Base-by-base conservation (phyloP, 2,888 invertebrate genomes). In the Eurytoma californica region DNA sequence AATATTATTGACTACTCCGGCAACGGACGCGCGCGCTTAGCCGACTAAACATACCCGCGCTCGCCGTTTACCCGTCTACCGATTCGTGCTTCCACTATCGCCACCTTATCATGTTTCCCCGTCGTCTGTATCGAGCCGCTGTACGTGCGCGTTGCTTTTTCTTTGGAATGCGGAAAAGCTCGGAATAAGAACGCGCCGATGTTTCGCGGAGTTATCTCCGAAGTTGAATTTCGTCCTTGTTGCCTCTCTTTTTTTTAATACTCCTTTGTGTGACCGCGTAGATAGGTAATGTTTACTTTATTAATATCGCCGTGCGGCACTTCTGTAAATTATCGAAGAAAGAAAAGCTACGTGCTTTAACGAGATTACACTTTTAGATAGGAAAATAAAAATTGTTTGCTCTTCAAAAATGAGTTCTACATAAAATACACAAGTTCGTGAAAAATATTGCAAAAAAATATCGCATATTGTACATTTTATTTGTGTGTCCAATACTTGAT, bases 1-100 rank as follows among this genome's bases (percentile, higher is more conserved):
- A 72, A 72, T 72, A 72, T 51, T 72, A 72, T 72, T 72, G 72
- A 51, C 65, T 39, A 65, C 63, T 72, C 65, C 20, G 65, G 24
- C n/a, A 18, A 2, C 18, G 16, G 7, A 9, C 16, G 14, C 14
- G 49, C 5, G 4, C 7, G 4, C 18, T 55, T 14, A 55, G 24
- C 28, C 16, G 72, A 72, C 63, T 14, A 72, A 65, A 72, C 65
- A 72, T 72, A 55, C 20, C 65, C 14, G 39, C 55, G 30, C 39
- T 5, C 53, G 20, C 4, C 47, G 66, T 55, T 30, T 68, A 68
- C n/a, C 18, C 20, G 57, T 69, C 18, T 39, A 57, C 57, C 24
- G 69, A 69, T 69, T 69, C 69, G 55, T 65, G 49, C 28, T n/a
- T 49, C 49, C 12, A 3, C 55, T 72, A 72, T 65, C 55, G 39